Evolutionary conservation across 2,888 invertebrate species (phyloP), one percentile per base, ranked within the genome.

Genomic region (Odontothrips loti): DNA sequence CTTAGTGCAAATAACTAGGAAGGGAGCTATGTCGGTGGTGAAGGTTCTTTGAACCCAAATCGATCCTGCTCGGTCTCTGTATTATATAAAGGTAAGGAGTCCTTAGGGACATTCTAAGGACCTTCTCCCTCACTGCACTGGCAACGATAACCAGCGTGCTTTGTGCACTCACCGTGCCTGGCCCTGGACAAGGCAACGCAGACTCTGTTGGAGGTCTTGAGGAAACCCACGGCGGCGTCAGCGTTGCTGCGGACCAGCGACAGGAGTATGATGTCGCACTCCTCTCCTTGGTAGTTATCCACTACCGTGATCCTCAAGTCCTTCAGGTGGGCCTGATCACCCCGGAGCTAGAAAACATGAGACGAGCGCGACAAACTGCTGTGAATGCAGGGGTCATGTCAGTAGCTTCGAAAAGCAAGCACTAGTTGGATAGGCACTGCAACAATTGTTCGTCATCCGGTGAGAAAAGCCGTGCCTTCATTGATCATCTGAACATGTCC

Each of bases 261-360:
- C 82, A 96, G 87, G 83, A 96, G 89, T 80, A 95, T 92, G 85
- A 95, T 94, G 85, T 92, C 91, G 85, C 91, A 92, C 88, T 95
- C 95, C 85, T 94, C 92, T 0, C 95, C 95, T 88, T 95, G 95
- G 85, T 91, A 95, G 86, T 93, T 94, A 86, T 95, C 95, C 1
- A 95, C 92, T 0, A 92, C 91, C 0, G 91, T 90, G 29, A 94
- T 90, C 83, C 90, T 88, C 10, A 94, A 89, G 68, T 90, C 89
- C 47, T 87, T 84, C 10, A 91, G 86, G 68, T 75, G 68, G 9
- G 68, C 0, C 1, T 75, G 58, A 15, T 1, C 20, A 58, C 6
- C 20, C 17, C 34, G 34, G 6, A 43, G 34, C 34, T 43, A 43
- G 6, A 43, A 43, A 43, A 43, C 34, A 43, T 2, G 6, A 43